A percentile compares a stretch with the other conserved stretches of the same genome.
These are phyloP conservation scores for Aphyosemion australe DNA, from an alignment of 2,113 vertebrate species.

Conservation along the genomic window DNA sequence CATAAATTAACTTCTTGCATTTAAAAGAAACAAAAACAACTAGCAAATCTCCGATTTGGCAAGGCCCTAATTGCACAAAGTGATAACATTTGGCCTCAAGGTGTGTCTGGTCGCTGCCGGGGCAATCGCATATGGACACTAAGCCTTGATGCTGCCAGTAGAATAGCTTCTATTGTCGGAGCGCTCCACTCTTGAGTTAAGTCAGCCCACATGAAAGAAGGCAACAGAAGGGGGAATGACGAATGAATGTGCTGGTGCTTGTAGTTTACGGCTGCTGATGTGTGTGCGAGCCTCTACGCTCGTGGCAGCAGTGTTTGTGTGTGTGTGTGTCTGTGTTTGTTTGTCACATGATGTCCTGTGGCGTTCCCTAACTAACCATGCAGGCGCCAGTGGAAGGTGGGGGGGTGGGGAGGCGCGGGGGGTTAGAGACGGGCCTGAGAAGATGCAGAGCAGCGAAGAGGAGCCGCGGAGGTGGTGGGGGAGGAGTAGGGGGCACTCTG, in stretches of 20 bases:
- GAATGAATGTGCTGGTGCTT: constrained; percentile 70
- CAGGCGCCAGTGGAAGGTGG: constrained; percentile 79
- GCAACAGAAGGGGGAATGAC: constrained; percentile 70
- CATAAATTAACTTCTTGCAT: constrained; percentile 41
- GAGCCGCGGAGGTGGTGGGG: constrained; percentile 40
- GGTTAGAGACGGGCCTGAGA: constrained; percentile 57
- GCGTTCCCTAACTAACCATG: constrained; percentile 82
- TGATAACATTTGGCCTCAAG: constrained; percentile 67
- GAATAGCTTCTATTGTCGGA: constrained; percentile 78
- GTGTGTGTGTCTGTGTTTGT: constrained; percentile 77
- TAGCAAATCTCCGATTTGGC: constrained; percentile 47
- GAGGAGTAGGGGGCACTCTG: constrained; percentile 37
- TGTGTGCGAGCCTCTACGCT: constrained; percentile 34
- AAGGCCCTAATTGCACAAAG: constrained; percentile 36
- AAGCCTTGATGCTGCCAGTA: constrained; percentile 55
- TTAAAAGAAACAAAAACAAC: constrained; percentile 31
- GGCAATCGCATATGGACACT: constrained; percentile 48
- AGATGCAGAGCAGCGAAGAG: constrained; percentile 54
- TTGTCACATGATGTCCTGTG: constrained; percentile 84
- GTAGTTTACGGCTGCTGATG: constrained; percentile 56
- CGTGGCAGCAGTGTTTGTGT: constrained; percentile 42
- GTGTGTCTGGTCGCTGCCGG: constrained; percentile 63
- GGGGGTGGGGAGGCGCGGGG: constrained; percentile 14
- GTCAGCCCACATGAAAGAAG: constrained; percentile 78
- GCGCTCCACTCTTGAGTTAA: constrained; percentile 62